phyloP scores from a whole-genome alignment of 1,140 invertebrate species.

The Drosophila kepulauana region DNA sequence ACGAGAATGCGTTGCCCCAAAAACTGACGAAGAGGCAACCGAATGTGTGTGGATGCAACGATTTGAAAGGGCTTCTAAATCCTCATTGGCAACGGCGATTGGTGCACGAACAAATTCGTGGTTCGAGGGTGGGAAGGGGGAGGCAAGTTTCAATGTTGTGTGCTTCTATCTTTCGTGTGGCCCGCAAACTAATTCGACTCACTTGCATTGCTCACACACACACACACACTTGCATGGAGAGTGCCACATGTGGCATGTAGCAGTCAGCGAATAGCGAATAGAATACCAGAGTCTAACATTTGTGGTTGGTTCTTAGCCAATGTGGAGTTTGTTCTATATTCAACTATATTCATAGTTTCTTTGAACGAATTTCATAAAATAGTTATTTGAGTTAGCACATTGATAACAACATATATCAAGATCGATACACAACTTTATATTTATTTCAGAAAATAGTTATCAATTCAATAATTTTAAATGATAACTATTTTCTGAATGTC shows the following conservation, averaged over 20 bases:
- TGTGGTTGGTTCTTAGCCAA: slow-evolving; percentile 42
- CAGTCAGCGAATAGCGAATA: slow-evolving; percentile 28
- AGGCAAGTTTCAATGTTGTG: not conserved
- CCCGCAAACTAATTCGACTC: slow-evolving; percentile 50
- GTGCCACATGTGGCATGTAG: not conserved
- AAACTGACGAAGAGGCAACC: slow-evolving; percentile 37
- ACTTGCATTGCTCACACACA: slow-evolving; percentile 46
- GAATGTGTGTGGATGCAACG: slow-evolving; percentile 73
- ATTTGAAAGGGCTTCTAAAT: slow-evolving; percentile 81
- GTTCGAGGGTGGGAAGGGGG: not conserved
- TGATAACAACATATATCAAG: too few relatives aligned
- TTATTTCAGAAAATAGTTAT: too few relatives aligned
- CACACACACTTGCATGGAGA: not conserved
- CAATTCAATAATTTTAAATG: too few relatives aligned
- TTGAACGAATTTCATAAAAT: too few relatives aligned
- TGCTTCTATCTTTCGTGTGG: slow-evolving; percentile 36
- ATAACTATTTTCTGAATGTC: too few relatives aligned
- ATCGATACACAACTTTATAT: too few relatives aligned
- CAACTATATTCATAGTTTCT: not conserved
- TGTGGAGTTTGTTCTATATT: slow-evolving; percentile 1
- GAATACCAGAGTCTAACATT: slow-evolving; percentile 40
- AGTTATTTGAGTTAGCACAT: too few relatives aligned
- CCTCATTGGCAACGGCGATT: slow-evolving; percentile 65
- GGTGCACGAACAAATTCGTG: slow-evolving; percentile 55
- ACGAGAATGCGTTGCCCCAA: slow-evolving; percentile 14